Evolutionary conservation across 2,797 vertebrate species (phyloP), one percentile per base, ranked within the genome.

Genomic region (Xiphophorus birchmanni): DNA sequence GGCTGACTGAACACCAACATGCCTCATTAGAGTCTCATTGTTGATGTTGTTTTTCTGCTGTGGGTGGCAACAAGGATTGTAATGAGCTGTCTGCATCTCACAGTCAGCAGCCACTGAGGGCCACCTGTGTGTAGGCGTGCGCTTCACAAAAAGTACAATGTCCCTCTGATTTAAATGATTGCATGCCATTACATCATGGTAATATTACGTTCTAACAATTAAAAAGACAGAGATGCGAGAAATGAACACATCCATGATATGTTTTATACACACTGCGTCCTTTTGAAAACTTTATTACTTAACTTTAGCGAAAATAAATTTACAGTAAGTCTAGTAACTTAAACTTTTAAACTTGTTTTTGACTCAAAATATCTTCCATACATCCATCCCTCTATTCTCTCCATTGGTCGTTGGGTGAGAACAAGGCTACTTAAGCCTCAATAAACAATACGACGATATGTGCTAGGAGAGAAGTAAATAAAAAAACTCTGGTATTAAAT

Each of bases 21-120:
- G 90, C 87, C 92, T 94, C 91, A 93, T 93, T 92, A 92, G 86
- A 83, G 82, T 84, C 56, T 90, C 86, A 90, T 93, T 93, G 90
- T 92, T 90, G 82, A 87, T 92, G 88, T 87, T 88, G 78, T 89
- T 88, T 85, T 86, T 84, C 88, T 88, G 80, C 83, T 87, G 89
- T 91, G 89, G 89, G 85, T 63, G 85, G 85, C 73, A 79, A 85
- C 88, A 90, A 90, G 82, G 79, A 85, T 88, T 83, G 89, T 92
- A 89, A 92, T 92, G 91, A 92, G 92, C 82, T 81, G 88, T 89
- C 86, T 87, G 86, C 81, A 77, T 88, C 87, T 90, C 87, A 67
- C 86, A 83, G 88, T 87, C 87, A 77, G 52, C 77, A 48, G 74
- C 85, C 81, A 69, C 77, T 56, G 74, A 47, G 45, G 73, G 84